Evolutionary conservation across 1,140 invertebrate species (phyloP).

Genomic region (Oryzaephilus surinamensis): DNA sequence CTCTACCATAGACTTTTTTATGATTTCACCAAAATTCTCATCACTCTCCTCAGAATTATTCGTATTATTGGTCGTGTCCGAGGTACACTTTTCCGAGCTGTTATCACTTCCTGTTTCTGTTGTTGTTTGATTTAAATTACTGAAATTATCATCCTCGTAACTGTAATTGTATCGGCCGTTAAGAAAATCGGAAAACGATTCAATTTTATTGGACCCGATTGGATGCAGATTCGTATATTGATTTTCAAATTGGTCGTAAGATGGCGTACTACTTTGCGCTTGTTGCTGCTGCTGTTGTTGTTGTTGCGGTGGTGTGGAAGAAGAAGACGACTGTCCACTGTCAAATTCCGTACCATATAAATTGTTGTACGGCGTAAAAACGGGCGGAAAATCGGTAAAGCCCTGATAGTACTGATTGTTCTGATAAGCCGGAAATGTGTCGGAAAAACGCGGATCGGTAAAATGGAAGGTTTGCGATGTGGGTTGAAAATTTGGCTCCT

Average conservation of each 20-base stretch:
- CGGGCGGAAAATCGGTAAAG: constrained; percentile 46
- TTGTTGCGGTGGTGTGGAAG: constrained; percentile 7
- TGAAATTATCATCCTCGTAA: constrained; percentile 27
- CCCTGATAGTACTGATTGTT: constrained; percentile 40
- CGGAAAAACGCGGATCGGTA: constrained; percentile 22
- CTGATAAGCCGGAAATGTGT: constrained; percentile 21
- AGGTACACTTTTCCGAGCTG: constrained; percentile 2
- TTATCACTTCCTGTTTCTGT: not conserved
- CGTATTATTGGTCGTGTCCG: constrained; percentile 9
- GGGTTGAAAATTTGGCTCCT: too few relatives aligned
- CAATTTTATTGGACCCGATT: constrained; percentile 51
- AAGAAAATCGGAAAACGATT: constrained; percentile 57
- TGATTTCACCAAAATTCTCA: constrained; percentile 85
- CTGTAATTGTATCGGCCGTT: constrained; percentile 45
- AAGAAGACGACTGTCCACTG: not conserved
- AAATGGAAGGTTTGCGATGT: constrained; percentile 21
- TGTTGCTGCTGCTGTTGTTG: constrained; percentile 31
- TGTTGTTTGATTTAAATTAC: constrained; percentile 12
- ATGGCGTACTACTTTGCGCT: constrained; percentile 13
- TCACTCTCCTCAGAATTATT: constrained; percentile 40
- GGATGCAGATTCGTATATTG: constrained; percentile 47
- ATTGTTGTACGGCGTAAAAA: constrained; percentile 42
- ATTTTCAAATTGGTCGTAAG: constrained; percentile 25
- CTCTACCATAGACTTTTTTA: constrained; percentile 87
- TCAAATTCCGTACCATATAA: constrained; percentile 10